Percentiles rank a stretch among this genome's conserved stretches.
Evolutionary conservation across 2,888 invertebrate species (phyloP).

Genomic region (Caenorhabditis panamensis): DNA sequence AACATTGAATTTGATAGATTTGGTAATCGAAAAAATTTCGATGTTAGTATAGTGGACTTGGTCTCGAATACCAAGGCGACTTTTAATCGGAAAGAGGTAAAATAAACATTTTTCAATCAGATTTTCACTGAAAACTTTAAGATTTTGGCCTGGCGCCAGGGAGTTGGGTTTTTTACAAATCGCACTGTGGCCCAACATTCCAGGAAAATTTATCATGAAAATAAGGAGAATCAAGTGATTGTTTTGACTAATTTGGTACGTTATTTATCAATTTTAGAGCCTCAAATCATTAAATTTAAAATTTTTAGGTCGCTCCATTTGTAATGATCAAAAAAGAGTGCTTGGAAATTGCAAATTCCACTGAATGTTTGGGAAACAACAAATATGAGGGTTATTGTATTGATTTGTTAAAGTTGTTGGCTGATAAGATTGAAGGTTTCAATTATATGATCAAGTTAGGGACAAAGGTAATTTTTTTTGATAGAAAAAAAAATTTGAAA

Average conservation of each 20-base stretch:
- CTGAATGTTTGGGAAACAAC: conserved; percentile 86
- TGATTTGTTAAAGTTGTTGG: conserved; percentile 75
- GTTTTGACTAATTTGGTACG: conserved; percentile 71
- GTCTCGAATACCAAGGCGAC: conserved; percentile 78
- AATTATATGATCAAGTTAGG: conserved; percentile 80
- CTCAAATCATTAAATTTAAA: too few species aligned
- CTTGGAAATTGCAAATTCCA: conserved; percentile 68
- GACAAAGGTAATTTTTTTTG: too few species aligned
- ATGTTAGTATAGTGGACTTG: conserved; percentile 78
- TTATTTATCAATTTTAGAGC: not conserved
- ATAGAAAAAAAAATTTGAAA: too few species aligned
- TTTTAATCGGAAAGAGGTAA: conserved; percentile 79
- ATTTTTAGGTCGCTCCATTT: conserved; percentile 89
- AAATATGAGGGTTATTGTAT: conserved; percentile 84
- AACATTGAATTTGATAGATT: conserved; percentile 79
- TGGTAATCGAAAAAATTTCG: conserved; percentile 78
- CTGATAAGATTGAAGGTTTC: conserved; percentile 81
- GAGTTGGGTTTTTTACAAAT: conserved; percentile 78
- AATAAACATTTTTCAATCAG: too few species aligned
- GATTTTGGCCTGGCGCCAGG: conserved; percentile 79
- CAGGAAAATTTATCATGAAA: conserved; percentile 70
- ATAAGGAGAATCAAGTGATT: conserved; percentile 71
- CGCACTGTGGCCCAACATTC: conserved; percentile 79
- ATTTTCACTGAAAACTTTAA: too few species aligned
- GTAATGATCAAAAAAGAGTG: conserved; percentile 88